Evolutionary conservation across 1,140 invertebrate species (phyloP), one percentile per base, ranked within the genome.

Genomic region (Drosophila prosaltans): DNA sequence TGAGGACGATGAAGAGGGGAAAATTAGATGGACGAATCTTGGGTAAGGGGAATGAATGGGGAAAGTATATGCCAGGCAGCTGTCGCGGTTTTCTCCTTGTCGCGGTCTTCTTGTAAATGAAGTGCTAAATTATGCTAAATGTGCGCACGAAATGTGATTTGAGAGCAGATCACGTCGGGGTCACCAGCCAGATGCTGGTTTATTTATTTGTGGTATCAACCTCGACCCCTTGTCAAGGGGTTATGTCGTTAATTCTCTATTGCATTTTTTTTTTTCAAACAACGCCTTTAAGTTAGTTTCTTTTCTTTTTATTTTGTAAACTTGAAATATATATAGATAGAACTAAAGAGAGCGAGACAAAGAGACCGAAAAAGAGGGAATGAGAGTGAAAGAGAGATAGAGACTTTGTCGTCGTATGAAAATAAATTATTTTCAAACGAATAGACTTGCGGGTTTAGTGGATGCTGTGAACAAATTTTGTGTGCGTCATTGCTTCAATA

Each of bases 51-150:
- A 6, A 16, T 24, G 45, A 2, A 1, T 3, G 32, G 36, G 30
- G n/a, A 65, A 74, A 74, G 60, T 43, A 70, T 86, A 74, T 59
- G 36, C 7, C 54, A 45, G 79, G 68, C 82, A 82, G 82, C 75
- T 85, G 82, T 85, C 72, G 74, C 68, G 82, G 74, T 58, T 71
- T 61, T 72, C 21, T 54, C 40, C 69, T 65, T 62, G 64, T 32
- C 60, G 45, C 65, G 26, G 32, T 57, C 11, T 58, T 28, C 80
- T 61, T 45, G 58, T 48, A 69, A 86, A 88, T 88, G 83, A 88
- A 88, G 80, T 88, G 80, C 77, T 88, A 88, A 88, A 88, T 86
- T 82, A 88, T 88, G 83, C 83, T 88, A 82, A 88, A 82, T 83
- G 83, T 82, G 68, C 55, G 82, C 45, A 64, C 78, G 69, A 86